Evolutionary conservation across 2,888 invertebrate species (phyloP), one percentile per base, ranked within the genome.

Genomic region (Ormyrus rosae): DNA sequence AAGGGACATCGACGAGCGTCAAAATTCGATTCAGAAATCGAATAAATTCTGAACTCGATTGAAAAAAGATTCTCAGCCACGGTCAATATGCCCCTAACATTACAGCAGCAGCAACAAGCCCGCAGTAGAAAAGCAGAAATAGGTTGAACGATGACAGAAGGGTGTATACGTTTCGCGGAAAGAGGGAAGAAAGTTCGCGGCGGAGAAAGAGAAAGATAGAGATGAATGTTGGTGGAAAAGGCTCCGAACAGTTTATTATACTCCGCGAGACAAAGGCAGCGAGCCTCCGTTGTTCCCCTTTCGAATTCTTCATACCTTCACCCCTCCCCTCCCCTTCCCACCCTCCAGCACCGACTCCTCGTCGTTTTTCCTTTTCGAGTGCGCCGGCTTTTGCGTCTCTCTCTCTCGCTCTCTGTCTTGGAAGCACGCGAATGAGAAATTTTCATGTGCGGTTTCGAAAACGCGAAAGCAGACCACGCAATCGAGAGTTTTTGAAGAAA

Each of bases 201-300:
- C 9, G 9, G n/a, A 5, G 56, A 56, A 56, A n/a, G 56, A 34
- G 34, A 34, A 34, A 34, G 34, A 34, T 34, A 34, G 34, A 34
- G 50, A 64, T 70, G 68, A 78, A 64, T 77, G 50, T 56, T 19
- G 53, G 61, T 61, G 68, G 34, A 65, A 58, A 63, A 65, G 74
- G 50, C 61, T 46, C 55, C 61, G 60, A 78, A 74, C 69, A 51
- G 79, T 79, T 74, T 79, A 74, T 79, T 79, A 79, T 79, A 69
- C 79, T 69, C 56, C 13, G 58, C 69, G 69, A 79, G 61, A 79
- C 79, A 79, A 78, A 78, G 60, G 61, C 46, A n/a, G 48, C 53
- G 48, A 51, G 61, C 13, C 53, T 53, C 53, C 58, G 71, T 78
- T 71, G 71, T 71, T 78, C 78, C 53, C 67, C 50, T 65, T 58